These are phyloP conservation scores for Diabrotica virgifera DNA, from an alignment of 1,140 invertebrate species.

Conservation along the genomic window DNA sequence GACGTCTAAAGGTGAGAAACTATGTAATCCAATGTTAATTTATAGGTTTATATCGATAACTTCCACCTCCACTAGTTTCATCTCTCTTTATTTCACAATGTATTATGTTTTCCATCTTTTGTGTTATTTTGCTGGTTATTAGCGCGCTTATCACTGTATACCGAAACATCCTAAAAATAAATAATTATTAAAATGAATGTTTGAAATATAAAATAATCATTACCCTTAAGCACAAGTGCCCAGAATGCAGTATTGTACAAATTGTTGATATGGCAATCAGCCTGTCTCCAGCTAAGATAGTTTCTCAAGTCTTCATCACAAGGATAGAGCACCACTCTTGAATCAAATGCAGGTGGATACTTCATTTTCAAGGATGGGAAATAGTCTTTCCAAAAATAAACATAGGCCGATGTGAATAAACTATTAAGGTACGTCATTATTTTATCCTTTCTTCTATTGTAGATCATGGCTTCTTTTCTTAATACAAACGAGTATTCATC, in stretches of 20 bases:
- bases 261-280: constrained; percentile 97
- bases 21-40: too few species aligned
- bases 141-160: too few species aligned
- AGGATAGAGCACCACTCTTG: constrained; percentile 84
- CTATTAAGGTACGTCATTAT: constrained; percentile 82
- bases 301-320: constrained; percentile 83
- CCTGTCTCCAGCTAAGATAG: constrained; percentile 95
- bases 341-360: constrained; percentile 92
- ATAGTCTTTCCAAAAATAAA: constrained; percentile 80
- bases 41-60: too few species aligned
- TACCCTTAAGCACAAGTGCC: constrained; percentile 72
- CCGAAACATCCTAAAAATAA: too few species aligned
- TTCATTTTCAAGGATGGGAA: constrained; percentile 66
- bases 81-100: too few species aligned
- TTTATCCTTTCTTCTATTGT: constrained; percentile 79
- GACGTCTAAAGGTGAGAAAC: too few species aligned
- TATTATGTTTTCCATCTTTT: too few species aligned
- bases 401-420: constrained; percentile 85
- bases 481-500: constrained; percentile 97
- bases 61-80: too few species aligned
- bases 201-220: not conserved
- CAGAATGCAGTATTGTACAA: constrained; percentile 97
- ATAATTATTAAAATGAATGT: too few species aligned
- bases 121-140: too few species aligned
- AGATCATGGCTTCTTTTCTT: constrained; percentile 69